Evolutionary conservation across 2,797 vertebrate genomes (phyloP).

Genomic region (Chelonia mydas): DNA sequence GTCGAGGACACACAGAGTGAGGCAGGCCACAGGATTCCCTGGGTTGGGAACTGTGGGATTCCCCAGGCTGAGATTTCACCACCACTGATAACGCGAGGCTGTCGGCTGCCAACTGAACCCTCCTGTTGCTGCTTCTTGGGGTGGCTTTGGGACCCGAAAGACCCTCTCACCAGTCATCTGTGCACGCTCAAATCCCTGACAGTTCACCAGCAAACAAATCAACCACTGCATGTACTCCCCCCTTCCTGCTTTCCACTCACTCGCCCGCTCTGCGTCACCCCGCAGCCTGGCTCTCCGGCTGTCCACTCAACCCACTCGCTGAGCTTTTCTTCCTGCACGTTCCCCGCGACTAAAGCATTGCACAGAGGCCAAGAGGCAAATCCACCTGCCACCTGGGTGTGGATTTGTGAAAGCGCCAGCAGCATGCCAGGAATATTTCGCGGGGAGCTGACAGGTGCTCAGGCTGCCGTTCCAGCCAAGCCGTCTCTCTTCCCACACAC

Average conservation of each 20-base stretch:
- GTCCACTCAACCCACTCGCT: accelerated
- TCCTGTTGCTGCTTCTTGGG: background rate
- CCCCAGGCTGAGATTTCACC: background rate
- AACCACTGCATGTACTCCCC: too few relatives aligned
- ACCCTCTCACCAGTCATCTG: background rate
- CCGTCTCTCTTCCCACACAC: background rate
- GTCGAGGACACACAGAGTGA: background rate
- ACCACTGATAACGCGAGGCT: background rate
- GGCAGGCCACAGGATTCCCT: background rate
- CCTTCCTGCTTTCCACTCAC: accelerated
- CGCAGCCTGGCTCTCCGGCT: accelerated
- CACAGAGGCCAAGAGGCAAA: background rate
- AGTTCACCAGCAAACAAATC: background rate
- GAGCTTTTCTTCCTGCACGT: background rate
- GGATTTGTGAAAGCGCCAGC: background rate
- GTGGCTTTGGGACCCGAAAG: background rate
- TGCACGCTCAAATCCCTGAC: background rate
- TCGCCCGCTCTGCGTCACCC: accelerated
- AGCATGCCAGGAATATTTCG: background rate
- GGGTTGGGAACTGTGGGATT: background rate
- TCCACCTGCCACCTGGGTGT: background rate
- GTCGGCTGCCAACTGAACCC: background rate
- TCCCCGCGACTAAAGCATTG: background rate
- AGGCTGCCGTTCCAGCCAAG: background rate
- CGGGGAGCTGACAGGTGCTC: background rate